Base-by-base conservation (phyloP, 2,113 vertebrate species). In the Oenanthe oenanthe region DNA sequence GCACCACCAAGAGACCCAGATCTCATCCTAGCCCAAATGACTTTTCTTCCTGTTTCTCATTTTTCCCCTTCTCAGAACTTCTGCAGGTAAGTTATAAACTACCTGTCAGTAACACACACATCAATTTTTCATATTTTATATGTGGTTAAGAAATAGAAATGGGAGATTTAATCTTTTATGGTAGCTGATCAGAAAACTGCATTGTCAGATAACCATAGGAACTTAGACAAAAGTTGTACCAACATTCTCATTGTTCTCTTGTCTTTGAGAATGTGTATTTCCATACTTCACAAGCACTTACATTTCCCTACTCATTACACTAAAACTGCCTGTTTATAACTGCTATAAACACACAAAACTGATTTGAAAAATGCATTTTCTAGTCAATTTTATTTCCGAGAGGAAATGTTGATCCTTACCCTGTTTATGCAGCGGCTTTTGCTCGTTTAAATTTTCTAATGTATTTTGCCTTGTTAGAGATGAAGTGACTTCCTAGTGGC, bases 391-490 rank as follows among this genome's bases (percentile, higher is more conserved):
- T 91, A 88, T 81, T 95, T 91, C 71, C 17, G 31, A 92, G 74
- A 79, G 48, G 68, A 62, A 54, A 82, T 53, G 38, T 29, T 65
- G 48, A 63, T 43, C 29, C n/a, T 24, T 63, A 40, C 58, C 36
- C 25, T 58, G 63, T 89, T 82, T 79, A 80, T 91, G 75, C 65
- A 87, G 47, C 38, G 40, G 42, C 36, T 84, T 51, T 45, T 80
- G 57, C 45, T 70, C 58, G 90, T 89, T 95, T 85, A 47, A 56
- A 85, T 87, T 93, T 95, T 76, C 67, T 86, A 75, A 83, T 25
- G 21, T 40, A 61, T 88, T 86, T 89, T 61, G 73, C 58, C 45
- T 56, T 36, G 25, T 66, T 34, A 73, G 47, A 67, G 36, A 36
- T 58, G 18, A 81, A 88, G n/a, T 43, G 31, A 85, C 19, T 58